These are phyloP conservation scores for Platysteira castanea DNA, from an alignment of 2,113 vertebrate genomes.

Conservation along the genomic window DNA sequence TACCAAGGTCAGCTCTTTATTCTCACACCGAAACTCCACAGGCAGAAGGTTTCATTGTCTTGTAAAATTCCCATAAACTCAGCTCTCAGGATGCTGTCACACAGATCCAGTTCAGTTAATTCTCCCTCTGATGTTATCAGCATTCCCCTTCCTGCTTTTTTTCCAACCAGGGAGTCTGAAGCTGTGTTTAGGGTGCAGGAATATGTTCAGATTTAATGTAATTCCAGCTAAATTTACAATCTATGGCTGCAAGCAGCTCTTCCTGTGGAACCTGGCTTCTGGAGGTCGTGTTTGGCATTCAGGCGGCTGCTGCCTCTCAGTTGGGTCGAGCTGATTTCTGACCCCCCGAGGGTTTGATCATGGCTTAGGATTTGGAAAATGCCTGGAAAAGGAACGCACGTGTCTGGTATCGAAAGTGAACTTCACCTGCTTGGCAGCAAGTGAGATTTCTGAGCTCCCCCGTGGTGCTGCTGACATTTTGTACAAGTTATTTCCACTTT, in stretches of 20 bases:
- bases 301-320: not conserved
- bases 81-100: not conserved
- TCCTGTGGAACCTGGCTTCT: not conserved
- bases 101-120: not conserved
- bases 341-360: not conserved
- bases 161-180: not conserved
- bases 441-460: not conserved
- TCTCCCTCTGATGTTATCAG: not conserved
- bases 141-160: not conserved
- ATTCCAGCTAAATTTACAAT: not conserved
- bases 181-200: not conserved
- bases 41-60: not conserved
- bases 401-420: not conserved
- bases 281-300: not conserved
- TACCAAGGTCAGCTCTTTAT: not conserved
- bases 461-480: not conserved
- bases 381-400: not conserved
- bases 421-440: not conserved
- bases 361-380: not conserved
- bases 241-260: not conserved
- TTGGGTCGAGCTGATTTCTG: not conserved
- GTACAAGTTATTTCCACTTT: constrained; percentile 1
- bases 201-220: not conserved
- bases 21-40: not conserved
- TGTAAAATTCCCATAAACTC: not conserved